These are phyloP conservation scores for Leptodactylus fuscus DNA, from an alignment of 2,113 vertebrate species.

Conservation along the genomic window DNA sequence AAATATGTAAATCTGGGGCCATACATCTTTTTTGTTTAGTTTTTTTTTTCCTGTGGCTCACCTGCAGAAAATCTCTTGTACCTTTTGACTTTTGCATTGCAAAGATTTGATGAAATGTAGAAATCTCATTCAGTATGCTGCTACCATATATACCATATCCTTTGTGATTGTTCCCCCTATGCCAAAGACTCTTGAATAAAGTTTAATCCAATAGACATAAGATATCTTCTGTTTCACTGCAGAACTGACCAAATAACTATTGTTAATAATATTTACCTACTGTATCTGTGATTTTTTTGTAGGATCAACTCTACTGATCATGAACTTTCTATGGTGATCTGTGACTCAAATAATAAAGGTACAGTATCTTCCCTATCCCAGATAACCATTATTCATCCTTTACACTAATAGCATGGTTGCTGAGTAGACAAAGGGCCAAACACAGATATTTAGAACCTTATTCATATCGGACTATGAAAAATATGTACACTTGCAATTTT, in stretches of 20 bases:
- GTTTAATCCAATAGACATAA: too few relatives aligned
- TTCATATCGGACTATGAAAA: not conserved
- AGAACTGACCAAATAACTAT: not conserved
- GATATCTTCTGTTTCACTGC: too few relatives aligned
- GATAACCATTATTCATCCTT: not conserved
- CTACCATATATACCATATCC: too few relatives aligned
- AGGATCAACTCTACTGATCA: not conserved
- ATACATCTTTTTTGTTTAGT: too few relatives aligned
- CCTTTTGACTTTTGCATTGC: too few relatives aligned
- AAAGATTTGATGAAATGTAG: too few relatives aligned
- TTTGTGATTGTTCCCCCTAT: too few relatives aligned
- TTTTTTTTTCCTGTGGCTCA: too few relatives aligned
- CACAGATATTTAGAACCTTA: not conserved
- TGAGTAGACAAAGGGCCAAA: not conserved
- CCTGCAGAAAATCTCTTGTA: too few relatives aligned
- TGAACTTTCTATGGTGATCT: conserved; percentile 3
- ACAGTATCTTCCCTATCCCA: not conserved
- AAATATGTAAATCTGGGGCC: too few relatives aligned
- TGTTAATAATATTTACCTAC: not conserved
- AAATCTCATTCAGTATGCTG: too few relatives aligned
- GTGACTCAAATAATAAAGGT: conserved; percentile 31
- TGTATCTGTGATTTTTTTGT: not conserved
- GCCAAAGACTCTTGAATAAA: too few relatives aligned
- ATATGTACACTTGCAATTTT: not conserved
- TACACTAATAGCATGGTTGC: not conserved